Evolutionary conservation across 2,113 vertebrate species (phyloP).

Genomic region (Silurus glanis): DNA sequence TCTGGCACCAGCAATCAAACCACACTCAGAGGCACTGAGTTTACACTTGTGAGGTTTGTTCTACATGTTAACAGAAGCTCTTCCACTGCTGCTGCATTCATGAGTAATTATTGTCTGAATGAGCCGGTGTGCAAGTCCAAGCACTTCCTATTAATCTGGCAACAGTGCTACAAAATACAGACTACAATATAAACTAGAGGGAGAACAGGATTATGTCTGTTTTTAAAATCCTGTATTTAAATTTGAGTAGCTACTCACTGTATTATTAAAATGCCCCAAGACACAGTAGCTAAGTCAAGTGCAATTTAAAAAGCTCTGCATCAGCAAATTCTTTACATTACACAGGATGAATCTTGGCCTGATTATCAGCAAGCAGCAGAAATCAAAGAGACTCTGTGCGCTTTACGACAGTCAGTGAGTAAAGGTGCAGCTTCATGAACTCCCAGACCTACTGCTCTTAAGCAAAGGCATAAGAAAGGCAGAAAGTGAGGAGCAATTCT

Average conservation of each 20-base stretch:
- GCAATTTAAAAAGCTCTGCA: slow-evolving; percentile 5
- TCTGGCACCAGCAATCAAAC: background rate
- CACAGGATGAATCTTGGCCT: slow-evolving; percentile 14
- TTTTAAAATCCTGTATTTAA: background rate
- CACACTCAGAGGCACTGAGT: background rate
- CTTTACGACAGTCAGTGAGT: slow-evolving; percentile 34
- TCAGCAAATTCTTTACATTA: slow-evolving; percentile 27
- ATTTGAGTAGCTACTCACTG: background rate
- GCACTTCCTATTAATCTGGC: background rate
- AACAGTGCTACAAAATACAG: background rate
- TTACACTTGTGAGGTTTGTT: background rate
- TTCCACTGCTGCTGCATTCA: background rate
- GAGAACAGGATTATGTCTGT: background rate
- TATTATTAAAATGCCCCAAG: slow-evolving; percentile 1
- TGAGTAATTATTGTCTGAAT: background rate
- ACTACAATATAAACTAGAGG: background rate
- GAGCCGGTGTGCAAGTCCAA: background rate
- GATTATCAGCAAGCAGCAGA: slow-evolving; percentile 28
- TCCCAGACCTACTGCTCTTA: slow-evolving; percentile 13
- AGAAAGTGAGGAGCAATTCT: background rate
- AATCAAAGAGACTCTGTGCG: background rate
- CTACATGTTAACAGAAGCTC: background rate
- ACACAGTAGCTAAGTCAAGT: background rate
- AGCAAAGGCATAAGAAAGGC: slow-evolving; percentile 12
- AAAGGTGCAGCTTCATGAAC: slow-evolving; percentile 36